Conservation (phyloP, 2,113 vertebrate genomes). For the Dromiciops gliroides region DNA sequence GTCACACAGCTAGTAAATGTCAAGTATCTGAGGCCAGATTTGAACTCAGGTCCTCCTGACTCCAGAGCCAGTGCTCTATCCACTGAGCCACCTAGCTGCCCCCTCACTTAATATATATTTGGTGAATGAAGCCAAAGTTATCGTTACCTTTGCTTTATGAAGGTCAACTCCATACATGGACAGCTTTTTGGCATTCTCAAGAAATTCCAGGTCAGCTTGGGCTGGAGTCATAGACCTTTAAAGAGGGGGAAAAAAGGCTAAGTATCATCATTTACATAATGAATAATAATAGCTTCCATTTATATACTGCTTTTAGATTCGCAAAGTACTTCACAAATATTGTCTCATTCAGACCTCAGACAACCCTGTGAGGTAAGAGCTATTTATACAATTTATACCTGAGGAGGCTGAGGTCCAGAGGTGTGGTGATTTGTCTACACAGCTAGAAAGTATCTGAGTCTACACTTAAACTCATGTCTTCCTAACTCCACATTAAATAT, state of each 20-base stretch:
- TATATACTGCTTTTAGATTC: neutral
- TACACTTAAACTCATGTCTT: neutral
- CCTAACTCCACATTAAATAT: neutral
- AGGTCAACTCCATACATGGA: conserved; percentile 99
- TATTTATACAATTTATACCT: neutral
- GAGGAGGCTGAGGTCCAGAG: neutral
- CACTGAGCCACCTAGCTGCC: no score
- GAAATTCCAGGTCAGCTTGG: conserved; percentile 97
- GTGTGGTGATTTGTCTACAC: neutral
- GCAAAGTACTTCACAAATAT: neutral
- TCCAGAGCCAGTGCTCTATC: no score
- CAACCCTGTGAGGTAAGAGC: neutral
- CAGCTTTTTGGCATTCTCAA: conserved; percentile 98
- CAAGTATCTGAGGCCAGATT: no score
- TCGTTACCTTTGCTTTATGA: conserved; percentile 95
- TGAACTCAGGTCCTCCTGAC: no score
- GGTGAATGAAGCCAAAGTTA: conserved; percentile 33
- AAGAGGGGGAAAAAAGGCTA: conserved; percentile 44
- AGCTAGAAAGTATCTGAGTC: neutral
- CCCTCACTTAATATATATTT: no score
- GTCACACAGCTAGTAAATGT: no score
- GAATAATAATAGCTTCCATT: conserved; percentile 13
- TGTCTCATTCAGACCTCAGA: neutral
- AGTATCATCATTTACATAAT: conserved; percentile 33
- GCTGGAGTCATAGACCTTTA: conserved; percentile 96